Percentiles rank a stretch among this genome's conserved stretches.
These are phyloP conservation scores for Sebastes taczanowskii DNA, from an alignment of 2,797 vertebrate genomes.

Conservation along the genomic window DNA sequence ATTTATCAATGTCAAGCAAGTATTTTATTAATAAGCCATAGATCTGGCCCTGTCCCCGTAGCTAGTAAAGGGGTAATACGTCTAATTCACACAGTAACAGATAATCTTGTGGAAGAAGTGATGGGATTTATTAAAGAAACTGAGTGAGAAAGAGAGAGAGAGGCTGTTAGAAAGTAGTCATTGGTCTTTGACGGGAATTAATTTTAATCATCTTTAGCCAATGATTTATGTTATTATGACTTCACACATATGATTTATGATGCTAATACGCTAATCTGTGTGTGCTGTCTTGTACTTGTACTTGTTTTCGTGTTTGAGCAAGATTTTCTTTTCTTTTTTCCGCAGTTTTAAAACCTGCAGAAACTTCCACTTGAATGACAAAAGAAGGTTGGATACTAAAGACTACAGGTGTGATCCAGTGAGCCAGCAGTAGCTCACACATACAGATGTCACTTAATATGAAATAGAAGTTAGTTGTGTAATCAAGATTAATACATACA, in stretches of 20 bases:
- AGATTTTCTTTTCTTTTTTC: not conserved
- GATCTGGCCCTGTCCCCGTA: constrained; percentile 58
- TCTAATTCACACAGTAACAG: constrained; percentile 74
- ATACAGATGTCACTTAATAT: not conserved
- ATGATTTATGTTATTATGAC: constrained; percentile 52
- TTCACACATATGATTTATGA: constrained; percentile 49
- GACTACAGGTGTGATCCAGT: not conserved
- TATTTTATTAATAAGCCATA: constrained; percentile 77
- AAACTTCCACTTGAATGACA: not conserved
- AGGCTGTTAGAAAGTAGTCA: constrained; percentile 31
- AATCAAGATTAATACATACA: not conserved
- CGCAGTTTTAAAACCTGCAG: not conserved
- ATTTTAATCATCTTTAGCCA: constrained; percentile 59
- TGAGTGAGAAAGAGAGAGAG: not conserved
- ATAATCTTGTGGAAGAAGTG: constrained; percentile 62
- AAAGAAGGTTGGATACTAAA: not conserved
- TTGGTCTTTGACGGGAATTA: constrained; percentile 58
- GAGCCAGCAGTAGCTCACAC: not conserved
- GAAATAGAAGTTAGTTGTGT: fast-evolving
- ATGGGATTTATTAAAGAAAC: constrained; percentile 53
- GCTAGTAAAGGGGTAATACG: constrained; percentile 72
- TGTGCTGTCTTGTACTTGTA: not conserved
- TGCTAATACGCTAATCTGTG: constrained; percentile 23
- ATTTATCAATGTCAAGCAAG: constrained; percentile 80
- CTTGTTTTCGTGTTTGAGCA: not conserved